These are phyloP conservation scores for Amblyornis subalaris DNA, from an alignment of 2,113 vertebrate genomes.

Conservation along the genomic window DNA sequence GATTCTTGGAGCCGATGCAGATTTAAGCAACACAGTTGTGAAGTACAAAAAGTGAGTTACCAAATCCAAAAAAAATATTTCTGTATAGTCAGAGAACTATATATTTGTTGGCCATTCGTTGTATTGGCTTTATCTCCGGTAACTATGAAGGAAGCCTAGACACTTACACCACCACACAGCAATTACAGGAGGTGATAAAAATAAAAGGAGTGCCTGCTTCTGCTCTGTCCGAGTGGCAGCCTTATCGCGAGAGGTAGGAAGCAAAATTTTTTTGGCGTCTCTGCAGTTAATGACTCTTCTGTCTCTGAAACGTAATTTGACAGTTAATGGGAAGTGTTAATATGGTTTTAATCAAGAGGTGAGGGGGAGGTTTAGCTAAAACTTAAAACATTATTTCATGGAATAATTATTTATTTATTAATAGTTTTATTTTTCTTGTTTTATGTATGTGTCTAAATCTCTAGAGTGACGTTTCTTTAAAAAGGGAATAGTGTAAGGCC, in stretches of 20 bases:
- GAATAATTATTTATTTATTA: neutral
- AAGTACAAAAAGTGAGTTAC: neutral
- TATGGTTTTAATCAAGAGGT: neutral
- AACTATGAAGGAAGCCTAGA: neutral
- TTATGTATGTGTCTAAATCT: neutral
- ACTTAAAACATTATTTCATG: neutral
- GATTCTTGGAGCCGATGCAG: slow-evolving; percentile 51
- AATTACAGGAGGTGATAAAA: slow-evolving; percentile 33
- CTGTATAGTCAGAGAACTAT: neutral
- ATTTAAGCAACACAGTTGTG: neutral
- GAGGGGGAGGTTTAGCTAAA: neutral
- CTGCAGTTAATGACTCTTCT: neutral
- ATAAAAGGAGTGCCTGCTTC: neutral
- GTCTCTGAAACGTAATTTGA: neutral
- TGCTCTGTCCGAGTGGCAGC: neutral
- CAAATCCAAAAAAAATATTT: neutral
- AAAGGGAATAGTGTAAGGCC: neutral
- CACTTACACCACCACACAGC: neutral
- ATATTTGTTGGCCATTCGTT: neutral
- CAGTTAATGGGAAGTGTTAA: neutral
- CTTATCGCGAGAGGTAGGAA: neutral
- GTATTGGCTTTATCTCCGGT: neutral
- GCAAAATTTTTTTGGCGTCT: neutral
- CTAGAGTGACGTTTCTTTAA: neutral
- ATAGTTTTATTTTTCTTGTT: neutral